Conservation (phyloP, 1,140 invertebrate genomes). For the Probaryconus sp. region DNA sequence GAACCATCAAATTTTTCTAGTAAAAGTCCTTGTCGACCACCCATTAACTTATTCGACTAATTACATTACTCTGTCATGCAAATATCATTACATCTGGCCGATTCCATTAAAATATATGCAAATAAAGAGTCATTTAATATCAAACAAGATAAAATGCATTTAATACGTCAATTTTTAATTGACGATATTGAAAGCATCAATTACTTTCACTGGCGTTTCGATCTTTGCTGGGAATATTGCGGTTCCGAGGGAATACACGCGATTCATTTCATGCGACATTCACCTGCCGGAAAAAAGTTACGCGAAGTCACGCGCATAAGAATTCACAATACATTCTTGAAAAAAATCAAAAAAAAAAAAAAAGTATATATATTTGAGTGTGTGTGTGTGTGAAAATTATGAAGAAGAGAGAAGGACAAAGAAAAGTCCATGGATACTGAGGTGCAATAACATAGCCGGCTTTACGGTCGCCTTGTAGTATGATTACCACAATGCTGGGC, state of each 20-base stretch:
- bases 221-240: slow-evolving; percentile 12
- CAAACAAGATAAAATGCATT: slow-evolving; percentile 35
- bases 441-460: slow-evolving; percentile 60
- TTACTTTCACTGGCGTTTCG: slow-evolving; percentile 32
- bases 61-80: slow-evolving; percentile 1
- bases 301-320: slow-evolving; percentile 9
- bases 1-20: neutral
- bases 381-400: neutral
- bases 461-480: slow-evolving; percentile 64
- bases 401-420: slow-evolving; percentile 26
- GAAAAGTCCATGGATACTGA: slow-evolving; percentile 28
- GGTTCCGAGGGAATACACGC: slow-evolving; percentile 20
- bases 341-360: slow-evolving; percentile 6
- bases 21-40: neutral
- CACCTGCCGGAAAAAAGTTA: slow-evolving; percentile 28
- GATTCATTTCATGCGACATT: slow-evolving; percentile 42
- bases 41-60: slow-evolving; percentile 19
- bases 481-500: slow-evolving; percentile 66
- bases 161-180: slow-evolving; percentile 35
- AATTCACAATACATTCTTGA: slow-evolving; percentile 28
- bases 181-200: slow-evolving; percentile 38
- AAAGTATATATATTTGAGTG: too few species aligned
- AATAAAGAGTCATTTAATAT: slow-evolving; percentile 36
- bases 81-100: slow-evolving; percentile 21
- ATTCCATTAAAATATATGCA: slow-evolving; percentile 29